phyloP scores from a whole-genome alignment of 2,113 vertebrate species.

The Otis tarda region DNA sequence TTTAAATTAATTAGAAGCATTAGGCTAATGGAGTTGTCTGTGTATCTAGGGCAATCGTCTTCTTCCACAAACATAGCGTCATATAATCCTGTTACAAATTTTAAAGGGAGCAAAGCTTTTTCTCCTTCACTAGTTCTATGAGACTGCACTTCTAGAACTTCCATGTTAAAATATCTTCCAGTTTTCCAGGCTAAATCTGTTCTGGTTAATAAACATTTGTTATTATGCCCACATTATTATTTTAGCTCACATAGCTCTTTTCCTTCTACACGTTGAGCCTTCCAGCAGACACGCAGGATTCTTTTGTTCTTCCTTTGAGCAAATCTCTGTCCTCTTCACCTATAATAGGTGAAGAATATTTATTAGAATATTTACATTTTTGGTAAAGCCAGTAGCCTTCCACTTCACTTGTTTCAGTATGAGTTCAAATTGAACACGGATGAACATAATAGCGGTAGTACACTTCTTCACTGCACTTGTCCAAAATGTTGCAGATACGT shows the following conservation, averaged over 20 bases:
- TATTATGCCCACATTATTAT: not conserved
- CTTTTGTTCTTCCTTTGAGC: not conserved
- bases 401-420: not conserved
- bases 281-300: not conserved
- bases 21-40: not conserved
- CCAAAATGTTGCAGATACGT: constrained; percentile 50
- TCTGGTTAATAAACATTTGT: not conserved
- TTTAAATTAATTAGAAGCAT: not conserved
- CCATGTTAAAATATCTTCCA: not conserved
- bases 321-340: not conserved
- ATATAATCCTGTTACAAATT: not conserved
- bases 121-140: not conserved
- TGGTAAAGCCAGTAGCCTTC: not conserved
- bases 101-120: not conserved
- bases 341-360: not conserved
- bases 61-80: not conserved
- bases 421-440: not conserved
- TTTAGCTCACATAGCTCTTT: not conserved
- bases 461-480: not conserved
- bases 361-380: not conserved
- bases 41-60: not conserved
- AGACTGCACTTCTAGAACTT: not conserved
- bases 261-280: not conserved
- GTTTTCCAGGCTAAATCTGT: not conserved
- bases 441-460: not conserved